phyloP scores from a whole-genome alignment of 1,140 invertebrate genomes.

The Diabrotica virgifera region DNA sequence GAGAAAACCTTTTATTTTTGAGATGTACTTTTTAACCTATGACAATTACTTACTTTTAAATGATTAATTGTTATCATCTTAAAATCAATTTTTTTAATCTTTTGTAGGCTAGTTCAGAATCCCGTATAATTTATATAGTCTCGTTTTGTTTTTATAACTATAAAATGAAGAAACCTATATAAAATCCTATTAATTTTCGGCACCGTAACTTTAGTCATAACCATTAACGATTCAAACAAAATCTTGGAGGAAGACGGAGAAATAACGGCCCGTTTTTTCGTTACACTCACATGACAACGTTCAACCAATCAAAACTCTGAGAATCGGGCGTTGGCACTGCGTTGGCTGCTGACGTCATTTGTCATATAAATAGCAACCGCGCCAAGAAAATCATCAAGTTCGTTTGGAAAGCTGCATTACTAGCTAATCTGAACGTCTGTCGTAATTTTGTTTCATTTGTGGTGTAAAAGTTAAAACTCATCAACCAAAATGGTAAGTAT shows the following conservation, averaged over 20 bases:
- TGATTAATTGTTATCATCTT: no score
- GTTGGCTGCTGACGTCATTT: slow-evolving; percentile 30
- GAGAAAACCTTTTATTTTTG: no score
- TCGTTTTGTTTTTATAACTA: no score
- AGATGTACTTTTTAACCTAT: no score
- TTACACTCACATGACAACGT: slow-evolving; percentile 23
- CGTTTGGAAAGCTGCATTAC: slow-evolving; percentile 29
- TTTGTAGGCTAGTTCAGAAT: no score
- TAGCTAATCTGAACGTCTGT: slow-evolving; percentile 23
- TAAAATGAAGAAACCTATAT: no score
- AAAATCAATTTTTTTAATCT: no score
- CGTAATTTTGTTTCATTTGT: slow-evolving; percentile 20
- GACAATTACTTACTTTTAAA: no score
- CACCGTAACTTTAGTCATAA: not conserved
- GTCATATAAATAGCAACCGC: slow-evolving; percentile 26
- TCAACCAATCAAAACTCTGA: slow-evolving; percentile 6
- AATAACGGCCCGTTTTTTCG: slow-evolving; percentile 16
- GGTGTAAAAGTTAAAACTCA: slow-evolving; percentile 16
- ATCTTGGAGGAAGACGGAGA: not conserved
- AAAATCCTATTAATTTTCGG: no score
- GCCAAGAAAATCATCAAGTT: slow-evolving; percentile 7
- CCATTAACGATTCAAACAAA: not conserved
- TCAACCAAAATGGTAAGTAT: slow-evolving; percentile 30
- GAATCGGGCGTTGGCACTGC: slow-evolving; percentile 25
- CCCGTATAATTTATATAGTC: no score